phyloP scores from a whole-genome alignment of 2,113 vertebrate species.

The Mesoclemmys tuberculata region DNA sequence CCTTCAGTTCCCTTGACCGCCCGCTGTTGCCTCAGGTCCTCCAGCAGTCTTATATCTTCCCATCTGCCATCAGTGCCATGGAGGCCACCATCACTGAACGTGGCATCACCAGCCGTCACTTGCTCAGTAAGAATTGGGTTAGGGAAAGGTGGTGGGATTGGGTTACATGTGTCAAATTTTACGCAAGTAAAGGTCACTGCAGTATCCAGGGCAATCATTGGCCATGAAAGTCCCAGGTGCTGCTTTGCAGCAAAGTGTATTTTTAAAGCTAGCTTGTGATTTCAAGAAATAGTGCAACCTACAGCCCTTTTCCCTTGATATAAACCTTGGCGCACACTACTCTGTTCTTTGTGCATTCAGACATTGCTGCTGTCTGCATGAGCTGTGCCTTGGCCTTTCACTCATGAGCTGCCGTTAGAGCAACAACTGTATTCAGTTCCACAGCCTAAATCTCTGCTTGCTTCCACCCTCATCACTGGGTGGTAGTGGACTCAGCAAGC shows the following conservation, averaged over 20 bases:
- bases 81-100: constrained; percentile 97
- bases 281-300: neutral
- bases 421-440: neutral
- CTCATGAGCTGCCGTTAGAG: neutral
- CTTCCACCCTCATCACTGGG: neutral
- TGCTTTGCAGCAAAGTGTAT: neutral
- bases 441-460: neutral
- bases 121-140: constrained; percentile 85
- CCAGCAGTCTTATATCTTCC: constrained; percentile 98
- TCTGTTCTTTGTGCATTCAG: neutral
- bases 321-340: neutral
- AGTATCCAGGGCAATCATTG: neutral
- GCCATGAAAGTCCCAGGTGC: neutral
- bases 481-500: neutral
- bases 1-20: constrained; percentile 96
- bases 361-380: neutral
- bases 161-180: fast-evolving
- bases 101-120: constrained; percentile 96
- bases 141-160: neutral
- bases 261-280: neutral
- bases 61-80: constrained; percentile 92
- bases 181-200: neutral
- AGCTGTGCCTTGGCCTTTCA: neutral
- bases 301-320: neutral
- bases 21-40: constrained; percentile 92